Evolutionary conservation across 2,797 vertebrate species (phyloP), one percentile per base, ranked within the genome.

Genomic region (Lycodopsis pacificus): DNA sequence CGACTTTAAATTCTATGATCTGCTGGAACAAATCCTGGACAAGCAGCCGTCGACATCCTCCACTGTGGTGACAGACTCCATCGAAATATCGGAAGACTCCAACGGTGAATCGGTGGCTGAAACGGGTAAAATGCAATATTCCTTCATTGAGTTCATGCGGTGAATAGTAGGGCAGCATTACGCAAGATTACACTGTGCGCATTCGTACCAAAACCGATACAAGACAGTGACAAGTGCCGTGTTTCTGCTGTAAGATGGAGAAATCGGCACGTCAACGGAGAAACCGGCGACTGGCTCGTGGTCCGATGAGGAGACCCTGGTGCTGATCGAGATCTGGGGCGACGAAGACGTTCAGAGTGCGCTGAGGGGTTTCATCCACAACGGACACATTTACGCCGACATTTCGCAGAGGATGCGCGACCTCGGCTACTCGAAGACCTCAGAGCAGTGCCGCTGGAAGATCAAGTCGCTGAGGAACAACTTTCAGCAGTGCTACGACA

Each of bases 391-490:
- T 81, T 96, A 96, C 78, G 92, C 93, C 17, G 94, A 96, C 76
- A 95, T 97, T 75, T 93, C 96, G 0, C 93, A 95, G 76, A 88
- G 94, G 54, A 76, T 97, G 86, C 89, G 88, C 9, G 90, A 92
- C 73, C 93, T 94, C 20, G 96, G 95, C 76, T 95, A 91, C 84
- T 80, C 88, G 6, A 95, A 94, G 79, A 94, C 91, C n/a, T 89
- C 95, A 0, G 95, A 96, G 86, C 96, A 96, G 84, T 96, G 96
- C 88, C 94, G 96, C 87, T 95, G 95, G 91, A 96, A 96, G 75
- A 93, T 97, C 86, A 96, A 97, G 87, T 84, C 90, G 0, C 82
- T 95, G 56, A 90, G 90, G 79, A 92, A 88, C 69, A 89, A 91
- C 86, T 96, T 96, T 76, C 87, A 87, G 3, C 92, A 92, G 38